A percentile compares a stretch with the other conserved stretches of the same genome.
Conservation (phyloP, 2,888 invertebrate species). For the Philhelius pedissequus region DNA sequence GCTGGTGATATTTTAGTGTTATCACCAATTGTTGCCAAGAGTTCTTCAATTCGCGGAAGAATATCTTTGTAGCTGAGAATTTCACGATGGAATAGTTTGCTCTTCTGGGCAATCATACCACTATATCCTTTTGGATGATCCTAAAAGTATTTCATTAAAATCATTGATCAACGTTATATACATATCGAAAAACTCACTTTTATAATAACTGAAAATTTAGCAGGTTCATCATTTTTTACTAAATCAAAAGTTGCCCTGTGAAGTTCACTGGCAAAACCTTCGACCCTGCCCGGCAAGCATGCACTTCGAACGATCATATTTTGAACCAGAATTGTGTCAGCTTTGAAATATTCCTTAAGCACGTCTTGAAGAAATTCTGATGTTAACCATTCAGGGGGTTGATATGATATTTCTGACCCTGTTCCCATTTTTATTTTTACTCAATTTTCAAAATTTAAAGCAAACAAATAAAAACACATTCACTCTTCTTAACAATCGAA, state of each 20-base stretch:
- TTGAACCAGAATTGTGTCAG: constrained; percentile 73
- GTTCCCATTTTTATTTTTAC: constrained; percentile 74
- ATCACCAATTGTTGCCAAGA: constrained; percentile 75
- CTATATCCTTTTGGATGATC: constrained; percentile 77
- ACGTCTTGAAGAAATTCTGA: constrained; percentile 76
- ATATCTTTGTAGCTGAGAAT: constrained; percentile 76
- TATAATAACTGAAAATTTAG: constrained; percentile 76
- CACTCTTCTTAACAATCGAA: not conserved
- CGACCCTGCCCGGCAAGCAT: constrained; percentile 69
- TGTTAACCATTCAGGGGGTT: constrained; percentile 76
- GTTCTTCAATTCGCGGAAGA: constrained; percentile 74
- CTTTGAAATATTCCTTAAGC: constrained; percentile 76
- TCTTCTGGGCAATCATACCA: constrained; percentile 76
- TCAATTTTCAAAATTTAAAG: not conserved
- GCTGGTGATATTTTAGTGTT: constrained; percentile 75
- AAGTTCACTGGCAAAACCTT: constrained; percentile 77
- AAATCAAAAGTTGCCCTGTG: constrained; percentile 76
- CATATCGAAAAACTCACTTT: constrained; percentile 71
- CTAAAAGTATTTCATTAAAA: constrained; percentile 43
- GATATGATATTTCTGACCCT: constrained; percentile 74
- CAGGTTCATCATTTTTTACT: constrained; percentile 72
- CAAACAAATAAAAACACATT: not conserved
- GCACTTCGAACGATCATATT: constrained; percentile 74
- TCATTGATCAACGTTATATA: not conserved
- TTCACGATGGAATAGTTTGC: constrained; percentile 77